Conservation (phyloP, 2,888 invertebrate species). For the Chamaedrilus cognettii region DNA sequence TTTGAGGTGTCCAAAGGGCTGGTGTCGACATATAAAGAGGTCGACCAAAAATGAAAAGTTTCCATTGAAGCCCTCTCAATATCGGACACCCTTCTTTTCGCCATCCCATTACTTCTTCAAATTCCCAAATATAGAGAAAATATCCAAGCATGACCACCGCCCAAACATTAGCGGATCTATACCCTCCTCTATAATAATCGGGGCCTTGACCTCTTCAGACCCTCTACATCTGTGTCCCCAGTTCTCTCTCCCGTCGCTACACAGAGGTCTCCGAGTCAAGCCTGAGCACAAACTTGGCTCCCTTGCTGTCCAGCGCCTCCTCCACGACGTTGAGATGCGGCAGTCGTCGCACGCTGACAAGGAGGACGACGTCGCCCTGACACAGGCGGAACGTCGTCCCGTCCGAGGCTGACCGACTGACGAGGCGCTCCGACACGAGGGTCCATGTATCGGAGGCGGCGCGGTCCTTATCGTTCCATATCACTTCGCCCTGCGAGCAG, state of each 20-base stretch:
- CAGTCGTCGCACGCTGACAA: conserved; percentile 81
- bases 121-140: too few relatives aligned
- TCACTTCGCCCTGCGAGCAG: conserved; percentile 20
- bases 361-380: conserved; percentile 76
- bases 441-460: conserved; percentile 87
- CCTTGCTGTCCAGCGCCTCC: conserved; percentile 94
- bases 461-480: conserved; percentile 46
- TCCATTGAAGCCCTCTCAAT: too few relatives aligned
- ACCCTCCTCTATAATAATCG: too few relatives aligned
- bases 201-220: too few relatives aligned
- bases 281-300: conserved; percentile 90
- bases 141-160: too few relatives aligned
- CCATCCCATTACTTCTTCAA: too few relatives aligned
- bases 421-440: conserved; percentile 86
- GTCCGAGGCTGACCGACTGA: conserved; percentile 82
- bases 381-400: conserved; percentile 87
- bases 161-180: too few relatives aligned
- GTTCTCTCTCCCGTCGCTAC: background rate
- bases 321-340: conserved; percentile 96
- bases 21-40: too few relatives aligned
- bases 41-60: too few relatives aligned
- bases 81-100: too few relatives aligned
- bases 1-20: too few relatives aligned
- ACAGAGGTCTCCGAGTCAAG: conserved; percentile 70
- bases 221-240: background rate